Evolutionary conservation across 1,140 invertebrate species (phyloP).

Genomic region (Lerema accius): DNA sequence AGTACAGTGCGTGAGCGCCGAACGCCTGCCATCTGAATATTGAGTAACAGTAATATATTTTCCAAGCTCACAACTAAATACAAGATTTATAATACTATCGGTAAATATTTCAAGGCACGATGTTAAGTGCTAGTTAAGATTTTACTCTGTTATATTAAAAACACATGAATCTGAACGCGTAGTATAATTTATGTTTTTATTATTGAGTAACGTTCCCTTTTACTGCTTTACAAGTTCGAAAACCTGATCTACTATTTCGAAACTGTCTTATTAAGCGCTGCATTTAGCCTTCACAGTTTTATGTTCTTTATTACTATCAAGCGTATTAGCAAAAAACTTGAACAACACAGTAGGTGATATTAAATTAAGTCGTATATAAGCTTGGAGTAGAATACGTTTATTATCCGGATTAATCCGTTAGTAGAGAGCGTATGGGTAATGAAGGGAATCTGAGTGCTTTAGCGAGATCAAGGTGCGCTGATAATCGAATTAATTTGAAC

Average conservation of each 20-base stretch:
- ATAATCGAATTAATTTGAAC: constrained; percentile 79
- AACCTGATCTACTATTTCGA: constrained; percentile 1
- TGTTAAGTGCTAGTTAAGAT: constrained; percentile 5
- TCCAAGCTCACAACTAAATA: constrained; percentile 34
- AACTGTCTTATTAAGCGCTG: not conserved
- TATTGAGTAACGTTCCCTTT: not conserved
- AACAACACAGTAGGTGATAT: not conserved
- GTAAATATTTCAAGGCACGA: constrained; percentile 19
- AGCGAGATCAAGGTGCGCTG: constrained; percentile 73
- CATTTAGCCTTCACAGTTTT: not conserved
- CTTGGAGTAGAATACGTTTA: constrained; percentile 4
- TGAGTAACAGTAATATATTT: constrained; percentile 57
- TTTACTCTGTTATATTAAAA: not conserved
- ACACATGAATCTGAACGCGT: constrained; percentile 1
- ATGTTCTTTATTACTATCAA: not conserved
- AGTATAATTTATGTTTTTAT: constrained; percentile 8
- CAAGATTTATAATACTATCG: constrained; percentile 20
- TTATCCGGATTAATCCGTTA: constrained; percentile 34
- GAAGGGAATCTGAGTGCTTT: constrained; percentile 69
- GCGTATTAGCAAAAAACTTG: not conserved
- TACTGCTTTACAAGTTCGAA: constrained; percentile 25
- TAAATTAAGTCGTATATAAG: not conserved
- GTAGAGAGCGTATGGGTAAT: constrained; percentile 48
- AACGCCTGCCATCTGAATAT: constrained; percentile 59
- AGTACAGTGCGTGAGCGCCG: constrained; percentile 60